phyloP scores from a whole-genome alignment of 2,888 invertebrate genomes.

The Temnothorax rugatulus region DNA sequence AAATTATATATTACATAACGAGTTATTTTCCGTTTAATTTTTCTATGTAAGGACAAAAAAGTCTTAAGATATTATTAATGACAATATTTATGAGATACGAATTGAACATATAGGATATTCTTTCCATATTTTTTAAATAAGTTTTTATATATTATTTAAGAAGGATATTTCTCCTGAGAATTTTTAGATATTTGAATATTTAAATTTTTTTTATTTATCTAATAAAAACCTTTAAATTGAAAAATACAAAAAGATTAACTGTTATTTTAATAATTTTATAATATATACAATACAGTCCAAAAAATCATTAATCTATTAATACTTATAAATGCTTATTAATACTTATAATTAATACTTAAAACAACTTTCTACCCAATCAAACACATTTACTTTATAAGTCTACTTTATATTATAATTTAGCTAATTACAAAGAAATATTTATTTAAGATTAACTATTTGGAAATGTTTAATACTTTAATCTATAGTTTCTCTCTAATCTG shows the following conservation, averaged over 20 bases:
- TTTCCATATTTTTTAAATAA: background rate
- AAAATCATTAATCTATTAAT: background rate
- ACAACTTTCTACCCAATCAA: background rate
- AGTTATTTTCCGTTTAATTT: background rate
- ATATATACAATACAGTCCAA: background rate
- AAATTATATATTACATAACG: slow-evolving; percentile 16
- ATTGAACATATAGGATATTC: background rate
- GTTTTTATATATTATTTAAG: background rate
- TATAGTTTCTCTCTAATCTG: no score
- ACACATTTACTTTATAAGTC: no score
- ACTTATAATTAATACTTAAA: no score
- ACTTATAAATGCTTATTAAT: background rate
- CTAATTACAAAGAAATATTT: no score
- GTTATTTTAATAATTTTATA: background rate
- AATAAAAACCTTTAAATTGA: background rate
- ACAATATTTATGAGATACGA: background rate
- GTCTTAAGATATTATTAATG: background rate
- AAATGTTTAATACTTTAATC: no score
- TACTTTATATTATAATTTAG: no score
- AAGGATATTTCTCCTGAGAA: background rate
- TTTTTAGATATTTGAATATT: background rate
- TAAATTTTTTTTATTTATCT: background rate
- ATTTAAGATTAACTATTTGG: no score
- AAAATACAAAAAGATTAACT: background rate
- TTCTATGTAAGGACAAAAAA: background rate